These are phyloP conservation scores for Phortica okadai DNA, from an alignment of 2,888 invertebrate genomes.

Conservation along the genomic window DNA sequence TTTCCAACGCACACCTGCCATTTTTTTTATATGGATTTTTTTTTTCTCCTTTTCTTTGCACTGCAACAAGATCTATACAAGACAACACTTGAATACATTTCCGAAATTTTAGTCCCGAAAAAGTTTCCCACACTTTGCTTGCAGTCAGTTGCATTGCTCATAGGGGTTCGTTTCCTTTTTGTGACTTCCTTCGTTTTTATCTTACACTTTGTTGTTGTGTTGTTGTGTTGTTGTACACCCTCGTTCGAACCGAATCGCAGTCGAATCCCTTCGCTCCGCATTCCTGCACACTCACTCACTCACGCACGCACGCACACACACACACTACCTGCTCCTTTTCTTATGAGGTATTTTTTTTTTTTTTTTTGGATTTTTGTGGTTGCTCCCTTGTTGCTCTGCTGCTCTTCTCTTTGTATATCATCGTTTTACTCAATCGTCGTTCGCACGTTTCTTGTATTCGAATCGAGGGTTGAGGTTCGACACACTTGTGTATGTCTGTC, in stretches of 20 bases:
- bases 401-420: background rate
- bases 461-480: conserved; percentile 55
- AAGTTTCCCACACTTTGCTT: conserved; percentile 72
- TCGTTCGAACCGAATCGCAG: background rate
- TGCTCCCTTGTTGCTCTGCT: background rate
- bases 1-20: conserved; percentile 75
- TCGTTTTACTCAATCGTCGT: background rate
- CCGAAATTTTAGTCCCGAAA: conserved; percentile 66
- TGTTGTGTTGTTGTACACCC: conserved; percentile 27
- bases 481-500: conserved; percentile 42
- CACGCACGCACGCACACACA: conserved; percentile 49
- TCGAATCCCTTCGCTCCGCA: conserved; percentile 33
- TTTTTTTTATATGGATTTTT: conserved; percentile 67
- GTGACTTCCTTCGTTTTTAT: conserved; percentile 43
- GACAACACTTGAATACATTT: conserved; percentile 64
- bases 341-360: conserved; percentile 10
- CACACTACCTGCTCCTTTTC: conserved; percentile 46
- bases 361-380: conserved; percentile 6
- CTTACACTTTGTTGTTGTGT: conserved; percentile 15
- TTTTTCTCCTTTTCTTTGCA: conserved; percentile 20
- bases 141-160: conserved; percentile 63
- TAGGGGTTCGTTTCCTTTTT: conserved; percentile 58
- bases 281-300: conserved; percentile 42
- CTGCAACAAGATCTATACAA: conserved; percentile 35
- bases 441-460: conserved; percentile 38